These are phyloP conservation scores for Spisula solida DNA, from an alignment of 2,888 invertebrate genomes.

Conservation along the genomic window DNA sequence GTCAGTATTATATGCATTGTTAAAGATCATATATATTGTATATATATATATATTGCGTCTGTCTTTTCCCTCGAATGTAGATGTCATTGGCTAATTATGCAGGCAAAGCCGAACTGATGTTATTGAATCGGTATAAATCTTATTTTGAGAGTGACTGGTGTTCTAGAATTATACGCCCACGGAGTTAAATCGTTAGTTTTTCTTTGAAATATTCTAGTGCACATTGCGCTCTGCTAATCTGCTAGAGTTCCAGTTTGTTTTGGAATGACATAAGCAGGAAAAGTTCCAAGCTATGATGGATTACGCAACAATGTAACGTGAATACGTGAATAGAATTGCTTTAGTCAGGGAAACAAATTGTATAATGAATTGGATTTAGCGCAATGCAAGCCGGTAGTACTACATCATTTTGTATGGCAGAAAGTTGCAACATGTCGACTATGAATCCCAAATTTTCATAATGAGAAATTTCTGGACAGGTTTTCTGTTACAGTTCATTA, in stretches of 20 bases:
- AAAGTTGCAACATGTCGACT: neutral
- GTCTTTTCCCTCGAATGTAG: too few relatives aligned
- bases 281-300: neutral
- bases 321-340: conserved; percentile 3
- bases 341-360: neutral
- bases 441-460: neutral
- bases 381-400: neutral
- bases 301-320: neutral
- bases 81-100: too few relatives aligned
- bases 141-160: too few relatives aligned
- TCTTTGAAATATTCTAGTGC: neutral
- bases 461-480: neutral
- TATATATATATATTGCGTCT: too few relatives aligned
- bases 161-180: neutral
- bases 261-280: neutral
- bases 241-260: neutral
- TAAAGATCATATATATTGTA: too few relatives aligned
- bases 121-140: too few relatives aligned
- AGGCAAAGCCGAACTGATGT: too few relatives aligned
- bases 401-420: neutral
- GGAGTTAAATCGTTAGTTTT: neutral
- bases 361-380: neutral
- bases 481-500: neutral
- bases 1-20: too few relatives aligned
- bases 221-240: neutral